Evolutionary conservation across 2,113 vertebrate genomes (phyloP).

Genomic region (Pionites leucogaster): DNA sequence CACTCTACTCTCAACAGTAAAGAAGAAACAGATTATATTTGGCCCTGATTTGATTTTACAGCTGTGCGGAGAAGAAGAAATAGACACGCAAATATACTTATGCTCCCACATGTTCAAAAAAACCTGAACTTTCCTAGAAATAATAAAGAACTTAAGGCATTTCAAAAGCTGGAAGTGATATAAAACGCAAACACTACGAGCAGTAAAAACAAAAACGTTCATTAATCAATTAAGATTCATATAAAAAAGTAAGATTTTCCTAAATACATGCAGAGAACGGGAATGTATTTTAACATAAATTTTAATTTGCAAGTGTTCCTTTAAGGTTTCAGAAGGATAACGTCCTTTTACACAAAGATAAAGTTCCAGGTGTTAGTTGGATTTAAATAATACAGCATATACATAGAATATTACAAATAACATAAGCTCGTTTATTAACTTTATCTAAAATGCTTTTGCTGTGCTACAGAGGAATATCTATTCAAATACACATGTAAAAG

Average conservation of each 20-base stretch:
- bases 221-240: neutral
- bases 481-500: conserved; percentile 50
- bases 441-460: conserved; percentile 33
- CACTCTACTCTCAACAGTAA: neutral
- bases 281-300: neutral
- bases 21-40: neutral
- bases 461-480: conserved; percentile 5
- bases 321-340: neutral
- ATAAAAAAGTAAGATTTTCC: neutral
- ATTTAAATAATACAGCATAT: conserved; percentile 5
- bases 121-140: neutral
- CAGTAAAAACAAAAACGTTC: neutral
- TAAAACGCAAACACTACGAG: neutral
- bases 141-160: neutral
- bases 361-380: neutral
- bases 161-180: neutral
- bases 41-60: neutral
- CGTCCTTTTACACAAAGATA: neutral
- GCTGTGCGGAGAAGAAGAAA: neutral
- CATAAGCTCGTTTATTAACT: neutral
- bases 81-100: neutral
- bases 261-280: neutral
- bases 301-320: neutral
- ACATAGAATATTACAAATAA: conserved; percentile 10
- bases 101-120: neutral